Evolutionary conservation across 2,113 vertebrate genomes (phyloP).

Genomic region (Calyptommatus sinebrachiatus): DNA sequence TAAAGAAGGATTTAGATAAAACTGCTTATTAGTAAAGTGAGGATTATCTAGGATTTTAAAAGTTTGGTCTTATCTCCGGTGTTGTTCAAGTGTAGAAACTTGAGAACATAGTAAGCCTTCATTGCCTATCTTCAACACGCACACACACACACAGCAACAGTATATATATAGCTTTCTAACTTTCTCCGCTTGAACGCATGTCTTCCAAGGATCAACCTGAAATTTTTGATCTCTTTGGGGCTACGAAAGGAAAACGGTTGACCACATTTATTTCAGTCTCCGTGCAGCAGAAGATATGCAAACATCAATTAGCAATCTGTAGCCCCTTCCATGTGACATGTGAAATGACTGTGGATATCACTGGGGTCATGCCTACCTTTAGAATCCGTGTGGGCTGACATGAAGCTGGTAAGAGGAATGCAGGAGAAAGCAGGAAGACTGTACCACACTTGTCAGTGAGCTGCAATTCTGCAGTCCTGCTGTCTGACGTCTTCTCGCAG

Average conservation of each 20-base stretch:
- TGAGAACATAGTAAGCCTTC: constrained; percentile 44
- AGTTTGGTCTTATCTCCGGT: constrained; percentile 67
- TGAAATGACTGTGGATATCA: too few species aligned
- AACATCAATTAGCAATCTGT: not conserved
- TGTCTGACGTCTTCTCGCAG: too few species aligned
- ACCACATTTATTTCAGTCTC: constrained; percentile 1
- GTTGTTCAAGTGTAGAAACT: constrained; percentile 55
- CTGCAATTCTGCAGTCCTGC: too few species aligned
- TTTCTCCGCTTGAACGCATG: not conserved
- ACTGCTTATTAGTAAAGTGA: constrained; percentile 68
- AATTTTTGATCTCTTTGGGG: constrained; percentile 22
- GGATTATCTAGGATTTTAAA: constrained; percentile 70
- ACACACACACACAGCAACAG: too few species aligned
- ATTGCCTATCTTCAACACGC: constrained; percentile 27
- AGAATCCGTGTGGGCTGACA: too few species aligned
- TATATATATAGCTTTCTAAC: too few species aligned
- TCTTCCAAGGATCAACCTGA: not conserved
- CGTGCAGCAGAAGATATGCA: constrained; percentile 15
- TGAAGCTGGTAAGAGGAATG: too few species aligned
- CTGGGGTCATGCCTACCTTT: too few species aligned
- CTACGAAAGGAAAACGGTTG: constrained; percentile 15
- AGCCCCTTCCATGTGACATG: too few species aligned
- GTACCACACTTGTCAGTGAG: too few species aligned
- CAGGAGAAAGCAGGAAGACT: too few species aligned
- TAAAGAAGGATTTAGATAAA: constrained; percentile 71